These are phyloP conservation scores for Podarcis siculus DNA, from an alignment of 2,797 vertebrate species.

Conservation along the genomic window DNA sequence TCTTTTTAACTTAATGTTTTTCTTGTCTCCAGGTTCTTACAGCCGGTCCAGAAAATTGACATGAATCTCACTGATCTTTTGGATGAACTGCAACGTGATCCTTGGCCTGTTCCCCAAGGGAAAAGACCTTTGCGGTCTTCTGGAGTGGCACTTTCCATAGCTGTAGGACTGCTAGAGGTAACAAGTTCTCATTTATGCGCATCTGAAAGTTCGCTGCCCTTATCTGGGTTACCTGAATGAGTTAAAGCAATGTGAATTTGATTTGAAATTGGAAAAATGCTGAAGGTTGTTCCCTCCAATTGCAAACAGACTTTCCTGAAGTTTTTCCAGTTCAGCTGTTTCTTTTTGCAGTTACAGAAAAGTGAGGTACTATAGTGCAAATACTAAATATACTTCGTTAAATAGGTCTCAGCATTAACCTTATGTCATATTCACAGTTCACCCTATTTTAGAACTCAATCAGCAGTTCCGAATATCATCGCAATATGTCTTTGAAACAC, in stretches of 20 bases:
- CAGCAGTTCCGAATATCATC: not conserved
- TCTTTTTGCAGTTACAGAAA: not conserved
- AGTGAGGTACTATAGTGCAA: not conserved
- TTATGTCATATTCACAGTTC: not conserved
- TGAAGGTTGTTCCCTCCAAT: not conserved
- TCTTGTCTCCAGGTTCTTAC: constrained; percentile 86
- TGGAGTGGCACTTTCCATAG: constrained; percentile 94
- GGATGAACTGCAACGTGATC: constrained; percentile 94
- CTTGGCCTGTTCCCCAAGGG: constrained; percentile 95
- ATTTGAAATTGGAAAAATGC: not conserved
- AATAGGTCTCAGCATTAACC: not conserved
- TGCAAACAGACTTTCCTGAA: not conserved
- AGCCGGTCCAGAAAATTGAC: constrained; percentile 96
- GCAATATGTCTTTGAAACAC: not conserved
- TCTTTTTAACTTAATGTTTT: constrained; percentile 27
- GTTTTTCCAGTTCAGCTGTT: not conserved
- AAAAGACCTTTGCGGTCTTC: constrained; percentile 93
- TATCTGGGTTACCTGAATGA: not conserved
- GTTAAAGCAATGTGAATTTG: not conserved
- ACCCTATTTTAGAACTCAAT: not conserved
- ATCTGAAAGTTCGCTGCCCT: not conserved
- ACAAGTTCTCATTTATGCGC: constrained; percentile 10
- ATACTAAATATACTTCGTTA: not conserved
- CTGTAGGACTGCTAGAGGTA: constrained; percentile 95
- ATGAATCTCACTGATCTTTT: constrained; percentile 98